Evolutionary conservation across 1,140 invertebrate species (phyloP).

Genomic region (Drosophila rhopaloa): DNA sequence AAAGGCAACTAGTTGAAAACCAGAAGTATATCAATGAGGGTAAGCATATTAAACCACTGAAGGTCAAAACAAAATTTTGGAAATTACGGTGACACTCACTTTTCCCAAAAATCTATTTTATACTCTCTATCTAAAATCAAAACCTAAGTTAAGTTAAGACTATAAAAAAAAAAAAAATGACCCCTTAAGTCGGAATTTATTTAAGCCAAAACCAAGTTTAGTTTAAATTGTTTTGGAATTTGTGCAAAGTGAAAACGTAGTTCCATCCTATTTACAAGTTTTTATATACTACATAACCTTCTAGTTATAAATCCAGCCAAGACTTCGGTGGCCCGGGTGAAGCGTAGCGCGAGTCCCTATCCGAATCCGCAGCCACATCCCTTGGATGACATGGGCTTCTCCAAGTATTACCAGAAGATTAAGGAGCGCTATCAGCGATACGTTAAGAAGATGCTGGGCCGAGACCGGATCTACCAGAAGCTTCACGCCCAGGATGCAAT

Average conservation of each 20-base stretch:
- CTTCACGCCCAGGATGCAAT: slow-evolving; percentile 58
- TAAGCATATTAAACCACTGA: background rate
- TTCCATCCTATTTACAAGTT: too few species aligned
- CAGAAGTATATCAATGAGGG: slow-evolving; percentile 2
- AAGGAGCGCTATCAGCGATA: slow-evolving; percentile 80
- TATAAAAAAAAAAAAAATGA: too few species aligned
- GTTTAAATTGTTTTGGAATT: too few species aligned
- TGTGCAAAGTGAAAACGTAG: too few species aligned
- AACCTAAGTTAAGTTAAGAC: too few species aligned
- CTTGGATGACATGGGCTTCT: slow-evolving; percentile 70
- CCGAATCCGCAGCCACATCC: slow-evolving; percentile 34
- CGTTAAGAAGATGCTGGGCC: slow-evolving; percentile 75
- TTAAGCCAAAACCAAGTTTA: too few species aligned
- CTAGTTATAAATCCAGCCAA: background rate
- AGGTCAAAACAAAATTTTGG: too few species aligned
- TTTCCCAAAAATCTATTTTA: too few species aligned
- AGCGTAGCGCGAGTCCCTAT: slow-evolving; percentile 42
- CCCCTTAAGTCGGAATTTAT: too few species aligned
- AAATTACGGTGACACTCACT: too few species aligned
- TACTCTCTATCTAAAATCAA: too few species aligned
- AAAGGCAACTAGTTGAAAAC: slow-evolving; percentile 48
- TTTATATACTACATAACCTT: background rate
- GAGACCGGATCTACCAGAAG: slow-evolving; percentile 48
- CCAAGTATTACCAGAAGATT: slow-evolving; percentile 78
- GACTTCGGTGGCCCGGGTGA: slow-evolving; percentile 20